Evolutionary conservation across 2,797 vertebrate species (phyloP).

Genomic region (Harpagifer antarcticus): DNA sequence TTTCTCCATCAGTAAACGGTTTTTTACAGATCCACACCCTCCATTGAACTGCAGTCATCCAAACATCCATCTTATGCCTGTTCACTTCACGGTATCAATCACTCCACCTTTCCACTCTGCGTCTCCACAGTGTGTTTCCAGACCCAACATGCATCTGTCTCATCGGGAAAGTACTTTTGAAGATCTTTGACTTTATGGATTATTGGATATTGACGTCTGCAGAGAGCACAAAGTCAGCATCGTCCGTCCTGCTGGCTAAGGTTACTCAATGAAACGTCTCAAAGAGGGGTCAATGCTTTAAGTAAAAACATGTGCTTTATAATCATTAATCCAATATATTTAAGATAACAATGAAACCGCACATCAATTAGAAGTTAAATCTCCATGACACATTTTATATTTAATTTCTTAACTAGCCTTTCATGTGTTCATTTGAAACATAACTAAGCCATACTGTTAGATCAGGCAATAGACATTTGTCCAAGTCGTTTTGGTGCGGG

Average conservation of each 20-base stretch:
- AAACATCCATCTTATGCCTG: constrained; percentile 28
- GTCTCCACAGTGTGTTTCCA: neutral
- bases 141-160: neutral
- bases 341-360: too few species aligned
- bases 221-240: too few species aligned
- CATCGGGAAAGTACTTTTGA: neutral
- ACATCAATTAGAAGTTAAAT: too few species aligned
- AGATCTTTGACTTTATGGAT: too few species aligned
- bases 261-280: too few species aligned
- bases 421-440: neutral
- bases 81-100: constrained; percentile 36
- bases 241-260: too few species aligned
- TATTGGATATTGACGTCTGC: too few species aligned
- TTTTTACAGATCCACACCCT: constrained; percentile 19
- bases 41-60: constrained; percentile 31
- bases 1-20: neutral
- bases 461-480: neutral
- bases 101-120: constrained; percentile 3
- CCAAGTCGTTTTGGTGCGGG: neutral
- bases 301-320: too few species aligned
- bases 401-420: too few species aligned
- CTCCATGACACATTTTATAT: too few species aligned
- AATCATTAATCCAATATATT: too few species aligned
- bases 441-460: neutral
- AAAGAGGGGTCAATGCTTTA: too few species aligned